Evolutionary conservation across 2,888 invertebrate genomes (phyloP).

Genomic region (Eutolmus rufibarbis): DNA sequence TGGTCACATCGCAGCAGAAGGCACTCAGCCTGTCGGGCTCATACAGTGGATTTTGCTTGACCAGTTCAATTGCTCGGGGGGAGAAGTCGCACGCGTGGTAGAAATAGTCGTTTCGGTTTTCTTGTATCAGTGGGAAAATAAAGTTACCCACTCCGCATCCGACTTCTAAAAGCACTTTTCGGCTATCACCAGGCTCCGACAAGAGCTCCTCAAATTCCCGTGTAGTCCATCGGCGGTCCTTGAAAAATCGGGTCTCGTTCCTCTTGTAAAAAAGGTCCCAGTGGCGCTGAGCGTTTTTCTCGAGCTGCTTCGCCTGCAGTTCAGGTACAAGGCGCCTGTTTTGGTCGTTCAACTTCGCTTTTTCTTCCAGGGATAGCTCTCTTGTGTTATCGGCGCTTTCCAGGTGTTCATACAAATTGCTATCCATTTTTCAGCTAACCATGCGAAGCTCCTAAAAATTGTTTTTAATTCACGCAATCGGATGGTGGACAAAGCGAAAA

Average conservation of each 20-base stretch:
- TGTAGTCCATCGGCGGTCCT: conserved; percentile 96
- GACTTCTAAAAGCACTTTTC: conserved; percentile 74
- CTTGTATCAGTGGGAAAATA: conserved; percentile 87
- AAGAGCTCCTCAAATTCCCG: conserved; percentile 89
- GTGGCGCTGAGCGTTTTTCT: conserved; percentile 82
- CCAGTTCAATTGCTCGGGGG: conserved; percentile 85
- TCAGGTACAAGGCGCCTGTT: conserved; percentile 74
- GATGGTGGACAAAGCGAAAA: background rate
- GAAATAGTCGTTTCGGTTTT: conserved; percentile 73
- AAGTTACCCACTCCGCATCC: conserved; percentile 98
- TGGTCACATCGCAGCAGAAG: conserved; percentile 87
- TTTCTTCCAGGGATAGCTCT: conserved; percentile 65
- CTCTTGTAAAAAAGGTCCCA: conserved; percentile 98
- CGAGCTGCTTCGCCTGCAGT: conserved; percentile 78
- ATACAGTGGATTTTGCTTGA: conserved; percentile 75
- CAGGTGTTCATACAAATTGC: background rate
- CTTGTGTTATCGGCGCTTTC: background rate
- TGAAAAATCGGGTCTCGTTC: conserved; percentile 92
- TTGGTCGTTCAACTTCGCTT: conserved; percentile 71
- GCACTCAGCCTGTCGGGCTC: conserved; percentile 72
- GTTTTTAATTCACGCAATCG: background rate
- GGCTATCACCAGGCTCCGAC: conserved; percentile 59
- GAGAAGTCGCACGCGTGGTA: conserved; percentile 94
- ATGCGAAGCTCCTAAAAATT: background rate
- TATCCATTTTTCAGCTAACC: background rate